Conservation (phyloP, 1,140 invertebrate species). For the Penaeus indicus region DNA sequence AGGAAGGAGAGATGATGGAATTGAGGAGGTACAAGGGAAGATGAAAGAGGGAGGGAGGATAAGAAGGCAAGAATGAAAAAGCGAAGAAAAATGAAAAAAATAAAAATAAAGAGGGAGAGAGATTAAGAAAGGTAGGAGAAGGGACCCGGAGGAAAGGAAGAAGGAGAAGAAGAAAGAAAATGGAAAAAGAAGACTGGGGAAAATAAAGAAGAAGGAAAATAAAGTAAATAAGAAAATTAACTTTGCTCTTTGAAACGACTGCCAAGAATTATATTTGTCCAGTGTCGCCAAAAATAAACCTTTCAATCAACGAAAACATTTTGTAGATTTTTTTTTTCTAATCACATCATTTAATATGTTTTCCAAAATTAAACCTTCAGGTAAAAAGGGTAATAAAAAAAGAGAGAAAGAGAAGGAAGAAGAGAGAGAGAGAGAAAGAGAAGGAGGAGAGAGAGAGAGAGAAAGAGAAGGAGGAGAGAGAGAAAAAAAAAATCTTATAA, state of each 20-base stretch:
- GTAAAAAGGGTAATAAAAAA: neutral
- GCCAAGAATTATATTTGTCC: too few species aligned
- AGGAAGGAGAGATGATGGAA: neutral
- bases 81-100: too few species aligned
- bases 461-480: neutral
- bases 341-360: too few species aligned
- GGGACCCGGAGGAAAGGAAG: too few species aligned
- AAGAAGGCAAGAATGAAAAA: too few species aligned
- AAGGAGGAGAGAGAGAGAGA: neutral
- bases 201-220: neutral
- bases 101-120: neutral
- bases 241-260: neutral
- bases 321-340: too few species aligned
- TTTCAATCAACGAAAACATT: too few species aligned
- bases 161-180: neutral
- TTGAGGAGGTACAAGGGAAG: neutral
- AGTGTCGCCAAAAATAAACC: too few species aligned
- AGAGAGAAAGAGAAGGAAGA: neutral
- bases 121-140: neutral
- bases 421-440: neutral
- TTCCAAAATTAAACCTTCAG: neutral
- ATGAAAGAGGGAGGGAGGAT: neutral
- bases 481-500: neutral
- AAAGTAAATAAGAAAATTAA: neutral
- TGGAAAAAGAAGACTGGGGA: neutral